A percentile compares a stretch with the other conserved stretches of the same genome.
phyloP scores from a whole-genome alignment of 2,888 invertebrate species.

The Drosophila vallismaia region DNA sequence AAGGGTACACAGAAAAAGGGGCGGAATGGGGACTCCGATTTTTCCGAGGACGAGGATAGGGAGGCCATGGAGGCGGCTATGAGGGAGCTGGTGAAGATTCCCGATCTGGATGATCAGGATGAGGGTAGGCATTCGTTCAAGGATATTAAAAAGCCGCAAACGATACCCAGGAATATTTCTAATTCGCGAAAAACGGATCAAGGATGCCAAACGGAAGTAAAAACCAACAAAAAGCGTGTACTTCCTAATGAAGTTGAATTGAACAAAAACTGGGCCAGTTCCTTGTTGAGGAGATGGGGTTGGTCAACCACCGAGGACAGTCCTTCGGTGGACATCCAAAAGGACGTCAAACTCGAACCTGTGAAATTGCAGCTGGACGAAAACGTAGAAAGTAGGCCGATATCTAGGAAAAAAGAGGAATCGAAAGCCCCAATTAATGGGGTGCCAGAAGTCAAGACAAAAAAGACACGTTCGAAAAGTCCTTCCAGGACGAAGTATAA shows the following conservation, averaged over 20 bases:
- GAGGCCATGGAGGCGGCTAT: slow-evolving; percentile 52
- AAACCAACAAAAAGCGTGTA: background rate
- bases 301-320: background rate
- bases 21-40: background rate
- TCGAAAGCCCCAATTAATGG: background rate
- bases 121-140: fast-evolving
- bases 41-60: slow-evolving; percentile 43
- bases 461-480: background rate
- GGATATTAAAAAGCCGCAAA: background rate
- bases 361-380: background rate
- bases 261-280: background rate
- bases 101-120: slow-evolving; percentile 46
- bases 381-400: background rate
- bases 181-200: background rate
- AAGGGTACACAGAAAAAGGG: slow-evolving; percentile 12
- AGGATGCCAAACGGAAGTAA: background rate
- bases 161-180: background rate
- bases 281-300: background rate
- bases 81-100: slow-evolving; percentile 48
- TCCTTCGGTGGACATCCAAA: background rate
- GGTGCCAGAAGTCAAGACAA: no score
- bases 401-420: background rate
- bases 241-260: background rate
- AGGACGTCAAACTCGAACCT: background rate
- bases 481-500: background rate